Conservation (phyloP, 2,113 vertebrate genomes). For the Chroicocephalus ridibundus region DNA sequence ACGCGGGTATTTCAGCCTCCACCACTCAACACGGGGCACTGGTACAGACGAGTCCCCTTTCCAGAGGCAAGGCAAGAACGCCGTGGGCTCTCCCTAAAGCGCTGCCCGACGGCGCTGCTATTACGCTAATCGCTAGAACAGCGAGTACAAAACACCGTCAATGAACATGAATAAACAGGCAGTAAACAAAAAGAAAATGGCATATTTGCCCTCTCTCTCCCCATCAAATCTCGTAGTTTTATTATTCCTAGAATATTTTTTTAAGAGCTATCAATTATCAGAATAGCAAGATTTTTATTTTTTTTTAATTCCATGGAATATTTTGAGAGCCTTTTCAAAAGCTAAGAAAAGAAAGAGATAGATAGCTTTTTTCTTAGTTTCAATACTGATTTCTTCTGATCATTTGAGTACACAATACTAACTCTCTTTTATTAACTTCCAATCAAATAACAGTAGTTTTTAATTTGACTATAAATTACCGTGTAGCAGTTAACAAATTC, state of each 20-base stretch:
- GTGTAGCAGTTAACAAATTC: not conserved
- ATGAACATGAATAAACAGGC: not conserved
- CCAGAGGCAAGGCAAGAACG: not conserved
- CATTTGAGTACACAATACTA: not conserved
- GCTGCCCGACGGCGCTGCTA: not conserved
- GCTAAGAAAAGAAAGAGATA: not conserved
- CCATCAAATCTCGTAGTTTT: not conserved
- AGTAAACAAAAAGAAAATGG: not conserved
- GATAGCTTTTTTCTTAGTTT: not conserved
- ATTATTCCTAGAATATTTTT: not conserved
- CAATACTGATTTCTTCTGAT: not conserved
- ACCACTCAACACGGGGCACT: accelerated
- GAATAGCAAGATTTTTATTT: not conserved
- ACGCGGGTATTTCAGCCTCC: not conserved
- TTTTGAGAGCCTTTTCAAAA: not conserved
- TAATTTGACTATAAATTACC: not conserved
- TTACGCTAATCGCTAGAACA: not conserved
- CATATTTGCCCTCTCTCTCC: not conserved
- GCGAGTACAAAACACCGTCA: not conserved
- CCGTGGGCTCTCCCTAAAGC: not conserved
- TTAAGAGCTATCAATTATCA: not conserved
- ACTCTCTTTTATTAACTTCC: not conserved
- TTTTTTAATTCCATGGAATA: not conserved
- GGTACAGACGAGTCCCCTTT: not conserved
- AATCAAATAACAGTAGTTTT: not conserved